Evolutionary conservation across 1,140 invertebrate species (phyloP), one percentile per base, ranked within the genome.

Genomic region (Drosophila nasuta): DNA sequence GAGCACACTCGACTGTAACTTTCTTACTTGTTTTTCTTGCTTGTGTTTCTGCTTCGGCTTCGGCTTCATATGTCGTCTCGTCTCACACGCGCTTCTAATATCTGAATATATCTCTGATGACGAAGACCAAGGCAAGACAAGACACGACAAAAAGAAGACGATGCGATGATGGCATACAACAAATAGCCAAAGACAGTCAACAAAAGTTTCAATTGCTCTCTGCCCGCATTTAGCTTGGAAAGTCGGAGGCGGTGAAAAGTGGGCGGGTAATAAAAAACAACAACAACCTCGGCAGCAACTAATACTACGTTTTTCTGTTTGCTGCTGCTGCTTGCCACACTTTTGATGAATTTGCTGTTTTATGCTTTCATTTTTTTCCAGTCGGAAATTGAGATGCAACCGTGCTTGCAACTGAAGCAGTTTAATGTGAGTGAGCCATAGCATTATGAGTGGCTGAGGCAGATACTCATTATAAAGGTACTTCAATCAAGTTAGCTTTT

Each of bases 31-130:
- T n/a, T 3, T 38, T 10, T 38, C 10, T 38, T 38, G 6, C 35
- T 38, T 33, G 30, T 33, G 30, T 33, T 33, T 5, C 30, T 33
- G 30, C 35, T 38, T 38, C 35, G 35, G 41, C 49, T 69, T 64
- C 30, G 56, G 45, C 59, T 86, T 66, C 82, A 56, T 65, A 75
- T 59, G 76, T 86, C 79, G 82, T 76, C 82, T 33, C 35, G 46
- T 20, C 51, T 86, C 80, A 88, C 82, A 87, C 82, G 82, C 82
- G 83, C 82, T 87, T 88, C 82, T 88, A 87, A 87, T 83, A 76
- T 57, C 25, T 54, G 30, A 33, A 20, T 41, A 41, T 57, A 35
- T 57, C 35, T 35, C 17, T 52, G 48, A 52, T 59, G 63, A 56
- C 11, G 81, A 85, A 77, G 75, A 75, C 54, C 54, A 58, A 54